Evolutionary conservation across 2,113 vertebrate species (phyloP).

Genomic region (Eretmochelys imbricata): DNA sequence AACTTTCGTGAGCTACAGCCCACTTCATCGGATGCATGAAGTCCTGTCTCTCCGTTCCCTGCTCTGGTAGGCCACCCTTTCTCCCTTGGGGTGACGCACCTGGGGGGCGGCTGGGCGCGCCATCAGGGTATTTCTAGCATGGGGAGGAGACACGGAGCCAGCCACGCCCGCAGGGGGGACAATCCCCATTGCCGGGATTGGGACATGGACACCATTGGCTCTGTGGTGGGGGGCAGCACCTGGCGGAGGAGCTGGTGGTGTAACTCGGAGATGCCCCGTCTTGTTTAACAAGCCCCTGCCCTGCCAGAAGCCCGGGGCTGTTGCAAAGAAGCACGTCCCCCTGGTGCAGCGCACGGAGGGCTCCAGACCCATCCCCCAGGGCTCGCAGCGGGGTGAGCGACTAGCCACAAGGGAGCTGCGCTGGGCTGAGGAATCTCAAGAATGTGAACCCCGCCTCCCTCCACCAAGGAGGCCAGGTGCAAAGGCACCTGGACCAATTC

Average conservation of each 20-base stretch:
- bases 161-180: neutral
- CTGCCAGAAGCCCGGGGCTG: no score
- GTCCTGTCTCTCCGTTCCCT: neutral
- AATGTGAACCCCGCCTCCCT: neutral
- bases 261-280: neutral
- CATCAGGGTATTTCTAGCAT: neutral
- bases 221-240: neutral
- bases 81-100: neutral
- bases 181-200: neutral
- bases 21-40: no score
- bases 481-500: neutral
- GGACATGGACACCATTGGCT: neutral
- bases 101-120: rapidly evolving
- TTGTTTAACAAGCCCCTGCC: neutral
- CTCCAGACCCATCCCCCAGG: neutral
- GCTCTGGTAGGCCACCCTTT: neutral
- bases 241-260: neutral
- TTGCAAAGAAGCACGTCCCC: no score
- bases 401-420: neutral
- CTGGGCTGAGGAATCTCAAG: neutral
- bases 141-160: no score
- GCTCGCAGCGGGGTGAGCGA: neutral
- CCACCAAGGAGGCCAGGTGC: no score
- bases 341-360: neutral
- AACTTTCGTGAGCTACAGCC: no score